Conservation (phyloP, 2,888 invertebrate genomes). For the Acutogordius australiensis region DNA sequence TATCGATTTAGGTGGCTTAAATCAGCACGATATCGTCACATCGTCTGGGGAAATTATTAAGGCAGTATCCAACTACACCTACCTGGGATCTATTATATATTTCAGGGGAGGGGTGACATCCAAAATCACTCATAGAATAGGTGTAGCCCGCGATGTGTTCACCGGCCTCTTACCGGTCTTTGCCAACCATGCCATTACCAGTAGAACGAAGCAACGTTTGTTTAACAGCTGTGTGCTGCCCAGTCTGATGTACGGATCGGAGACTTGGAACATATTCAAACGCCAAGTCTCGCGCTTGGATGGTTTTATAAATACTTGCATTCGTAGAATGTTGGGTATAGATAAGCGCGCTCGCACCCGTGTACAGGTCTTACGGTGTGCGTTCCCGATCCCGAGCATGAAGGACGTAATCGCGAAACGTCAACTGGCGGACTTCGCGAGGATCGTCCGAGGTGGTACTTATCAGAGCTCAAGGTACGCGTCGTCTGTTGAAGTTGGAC, state of each 20-base stretch:
- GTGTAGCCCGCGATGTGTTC: background rate
- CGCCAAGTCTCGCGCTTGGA: background rate
- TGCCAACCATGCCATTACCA: background rate
- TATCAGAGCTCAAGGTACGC: background rate
- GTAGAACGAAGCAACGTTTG: background rate
- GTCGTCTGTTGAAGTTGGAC: background rate
- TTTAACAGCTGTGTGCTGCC: background rate
- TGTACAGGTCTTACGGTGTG: background rate
- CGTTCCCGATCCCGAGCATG: background rate
- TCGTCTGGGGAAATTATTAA: too few species aligned
- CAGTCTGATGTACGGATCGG: background rate
- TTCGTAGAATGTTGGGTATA: background rate
- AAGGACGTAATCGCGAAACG: background rate
- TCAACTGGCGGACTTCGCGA: background rate
- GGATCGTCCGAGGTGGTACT: background rate
- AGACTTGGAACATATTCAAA: background rate
- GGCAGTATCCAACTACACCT: background rate
- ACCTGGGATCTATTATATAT: background rate
- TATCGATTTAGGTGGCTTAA: background rate
- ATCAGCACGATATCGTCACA: background rate
- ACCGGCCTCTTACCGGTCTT: background rate
- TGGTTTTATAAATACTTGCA: background rate
- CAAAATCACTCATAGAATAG: background rate
- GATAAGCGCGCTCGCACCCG: background rate
- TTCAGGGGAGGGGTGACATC: background rate